Evolutionary conservation across 1,140 invertebrate species (phyloP).

Genomic region (Pygmarrhopalites habei): DNA sequence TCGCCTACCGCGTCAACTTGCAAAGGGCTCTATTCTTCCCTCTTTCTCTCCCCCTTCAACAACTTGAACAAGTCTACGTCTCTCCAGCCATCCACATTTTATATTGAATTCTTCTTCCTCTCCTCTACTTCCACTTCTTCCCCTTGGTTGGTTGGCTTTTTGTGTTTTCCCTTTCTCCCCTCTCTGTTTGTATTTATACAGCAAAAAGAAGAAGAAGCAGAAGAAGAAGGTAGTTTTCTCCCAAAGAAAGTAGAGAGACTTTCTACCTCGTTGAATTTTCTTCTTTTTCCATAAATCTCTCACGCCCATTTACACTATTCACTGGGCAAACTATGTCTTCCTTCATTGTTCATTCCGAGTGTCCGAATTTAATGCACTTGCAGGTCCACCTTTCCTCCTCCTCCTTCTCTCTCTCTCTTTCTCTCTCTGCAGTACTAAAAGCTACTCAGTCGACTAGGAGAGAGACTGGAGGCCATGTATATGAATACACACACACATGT

Average conservation of each 20-base stretch:
- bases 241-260: too few species aligned
- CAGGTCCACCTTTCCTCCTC: constrained; percentile 3
- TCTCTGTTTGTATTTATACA: constrained; percentile 4
- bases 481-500: background rate
- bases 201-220: background rate
- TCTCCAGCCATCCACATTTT: too few species aligned
- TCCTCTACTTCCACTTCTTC: too few species aligned
- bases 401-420: background rate
- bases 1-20: constrained; percentile 24
- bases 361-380: background rate
- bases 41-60: background rate
- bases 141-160: too few species aligned
- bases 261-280: background rate
- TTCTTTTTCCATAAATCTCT: constrained; percentile 22
- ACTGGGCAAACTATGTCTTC: constrained; percentile 10
- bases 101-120: constrained; percentile 8
- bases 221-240: too few species aligned
- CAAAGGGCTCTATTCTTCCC: constrained; percentile 10
- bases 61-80: too few species aligned
- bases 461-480: background rate
- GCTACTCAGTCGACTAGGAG: background rate
- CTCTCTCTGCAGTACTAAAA: background rate
- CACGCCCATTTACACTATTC: constrained; percentile 24
- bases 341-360: constrained; percentile 3
- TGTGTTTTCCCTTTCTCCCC: background rate